Base-by-base conservation (phyloP, 1,140 invertebrate genomes). In the Drosophila kohkoa region DNA sequence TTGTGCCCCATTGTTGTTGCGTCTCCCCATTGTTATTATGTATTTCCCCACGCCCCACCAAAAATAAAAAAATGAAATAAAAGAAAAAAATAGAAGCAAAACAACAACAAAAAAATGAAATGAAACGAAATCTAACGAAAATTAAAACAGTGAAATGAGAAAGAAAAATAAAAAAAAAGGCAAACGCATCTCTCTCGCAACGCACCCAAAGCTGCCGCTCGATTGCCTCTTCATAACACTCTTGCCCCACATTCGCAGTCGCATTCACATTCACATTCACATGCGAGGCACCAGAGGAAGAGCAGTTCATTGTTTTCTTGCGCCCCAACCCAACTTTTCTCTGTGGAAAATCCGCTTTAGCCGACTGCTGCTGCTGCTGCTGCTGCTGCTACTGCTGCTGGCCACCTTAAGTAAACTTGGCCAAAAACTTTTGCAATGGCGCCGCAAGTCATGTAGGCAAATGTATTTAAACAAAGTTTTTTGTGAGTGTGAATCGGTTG, bases 161-260 rank as follows among this genome's bases (percentile, higher is more conserved):
- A 25, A 25, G 20, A 25, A 25, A 25, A 25, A 25, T 25, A 25
- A 25, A 25, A 20, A 11, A 66, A 57, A 59, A 63, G 48, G 48
- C 43, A 71, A 43, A 43, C 41, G n/a, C 41, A 43, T 13, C 11
- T 41, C 38, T 41, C 38, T 41, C 32, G 32, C 38, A 41, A 4
- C 38, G 8, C 8, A 76, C 72, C 82, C 63, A 73, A 75, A 55
- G 63, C 60, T 75, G 73, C 59, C 77, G 82, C 82, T 87, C 82
- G 83, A 87, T 87, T 87, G 79, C 79, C 82, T 82, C 78, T 82
- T 82, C 75, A 82, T 75, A 87, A 77, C 71, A 79, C 65, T 25
- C 20, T 74, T 74, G 71, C 48, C 71, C 70, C 64, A 43, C 25
- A 59, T 13, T 20, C 25, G n/a, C 51, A 54, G 1, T 7, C 58